A percentile compares a stretch with the other conserved stretches of the same genome.
Conservation (phyloP, 2,797 vertebrate species). For the Myotis vivesi region DNA sequence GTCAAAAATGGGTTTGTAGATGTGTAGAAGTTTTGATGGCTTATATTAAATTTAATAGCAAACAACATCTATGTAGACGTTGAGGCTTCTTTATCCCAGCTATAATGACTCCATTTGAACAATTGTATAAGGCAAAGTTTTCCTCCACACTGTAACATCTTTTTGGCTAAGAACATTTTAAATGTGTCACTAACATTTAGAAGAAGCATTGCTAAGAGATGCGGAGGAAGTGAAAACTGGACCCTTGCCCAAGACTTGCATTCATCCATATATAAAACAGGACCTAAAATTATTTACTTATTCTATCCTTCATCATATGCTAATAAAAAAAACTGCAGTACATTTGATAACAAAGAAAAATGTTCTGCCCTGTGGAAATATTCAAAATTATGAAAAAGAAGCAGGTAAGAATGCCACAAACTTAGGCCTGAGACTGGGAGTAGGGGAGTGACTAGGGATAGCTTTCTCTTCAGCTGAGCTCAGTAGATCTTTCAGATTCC, state of each 20-base stretch:
- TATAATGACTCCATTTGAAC: not conserved
- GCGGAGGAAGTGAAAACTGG: not conserved
- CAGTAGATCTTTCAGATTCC: not conserved
- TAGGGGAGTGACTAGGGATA: not conserved
- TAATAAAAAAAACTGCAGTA: not conserved
- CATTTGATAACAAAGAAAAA: not conserved
- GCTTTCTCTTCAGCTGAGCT: not conserved
- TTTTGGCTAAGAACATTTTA: not conserved
- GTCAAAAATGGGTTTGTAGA: not conserved
- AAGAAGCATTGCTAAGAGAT: not conserved
- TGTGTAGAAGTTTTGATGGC: not conserved
- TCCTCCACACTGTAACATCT: not conserved
- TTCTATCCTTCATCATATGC: not conserved
- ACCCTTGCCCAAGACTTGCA: not conserved
- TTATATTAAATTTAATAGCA: not conserved
- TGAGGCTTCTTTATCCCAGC: not conserved
- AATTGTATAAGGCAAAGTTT: not conserved
- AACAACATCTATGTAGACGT: not conserved
- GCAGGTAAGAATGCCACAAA: not conserved
- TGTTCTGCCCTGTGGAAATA: not conserved
- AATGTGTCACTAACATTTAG: not conserved
- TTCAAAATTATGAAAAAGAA: not conserved
- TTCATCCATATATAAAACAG: not conserved
- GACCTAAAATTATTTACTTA: not conserved
- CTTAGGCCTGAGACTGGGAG: not conserved